These are phyloP conservation scores for Hyppa rectilinea DNA, from an alignment of 2,888 invertebrate species.

Conservation along the genomic window DNA sequence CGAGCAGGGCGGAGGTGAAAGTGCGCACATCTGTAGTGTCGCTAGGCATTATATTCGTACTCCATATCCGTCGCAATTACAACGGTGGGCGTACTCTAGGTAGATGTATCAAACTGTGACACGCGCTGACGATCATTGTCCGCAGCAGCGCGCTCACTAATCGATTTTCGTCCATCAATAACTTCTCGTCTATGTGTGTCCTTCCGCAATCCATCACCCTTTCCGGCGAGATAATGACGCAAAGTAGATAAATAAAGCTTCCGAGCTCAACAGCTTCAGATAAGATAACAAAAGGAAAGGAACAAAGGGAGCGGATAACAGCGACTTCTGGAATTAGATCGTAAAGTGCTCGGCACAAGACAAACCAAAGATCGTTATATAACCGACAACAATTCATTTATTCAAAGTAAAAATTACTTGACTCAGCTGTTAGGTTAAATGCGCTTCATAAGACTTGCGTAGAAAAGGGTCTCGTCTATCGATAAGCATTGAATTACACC, in stretches of 20 bases:
- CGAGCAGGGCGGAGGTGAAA: constrained; percentile 84
- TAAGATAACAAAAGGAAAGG: constrained; percentile 72
- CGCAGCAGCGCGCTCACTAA: constrained; percentile 44
- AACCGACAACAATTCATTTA: constrained; percentile 13
- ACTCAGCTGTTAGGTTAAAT: constrained; percentile 17
- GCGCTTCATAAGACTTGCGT: constrained; percentile 10
- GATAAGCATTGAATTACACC: constrained; percentile 48
- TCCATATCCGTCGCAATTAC: constrained; percentile 70
- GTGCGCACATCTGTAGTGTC: constrained; percentile 80
- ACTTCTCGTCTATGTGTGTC: constrained; percentile 43
- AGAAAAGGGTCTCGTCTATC: constrained; percentile 19
- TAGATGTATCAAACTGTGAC: constrained; percentile 61
- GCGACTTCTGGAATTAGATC: constrained; percentile 55
- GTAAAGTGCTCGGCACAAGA: constrained; percentile 28
- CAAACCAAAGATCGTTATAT: constrained; percentile 33
- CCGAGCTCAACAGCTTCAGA: constrained; percentile 67
- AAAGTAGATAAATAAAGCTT: constrained; percentile 67
- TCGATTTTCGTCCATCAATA: constrained; percentile 54
- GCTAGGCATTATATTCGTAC: constrained; percentile 69
- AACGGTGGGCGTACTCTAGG: constrained; percentile 75
- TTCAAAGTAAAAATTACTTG: constrained; percentile 19
- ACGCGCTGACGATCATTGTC: constrained; percentile 46
- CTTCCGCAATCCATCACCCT: constrained; percentile 56
- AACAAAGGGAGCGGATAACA: constrained; percentile 63
- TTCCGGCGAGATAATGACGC: constrained; percentile 60